Evolutionary conservation across 2,888 invertebrate species (phyloP).

Genomic region (Standfussiana lucernea): DNA sequence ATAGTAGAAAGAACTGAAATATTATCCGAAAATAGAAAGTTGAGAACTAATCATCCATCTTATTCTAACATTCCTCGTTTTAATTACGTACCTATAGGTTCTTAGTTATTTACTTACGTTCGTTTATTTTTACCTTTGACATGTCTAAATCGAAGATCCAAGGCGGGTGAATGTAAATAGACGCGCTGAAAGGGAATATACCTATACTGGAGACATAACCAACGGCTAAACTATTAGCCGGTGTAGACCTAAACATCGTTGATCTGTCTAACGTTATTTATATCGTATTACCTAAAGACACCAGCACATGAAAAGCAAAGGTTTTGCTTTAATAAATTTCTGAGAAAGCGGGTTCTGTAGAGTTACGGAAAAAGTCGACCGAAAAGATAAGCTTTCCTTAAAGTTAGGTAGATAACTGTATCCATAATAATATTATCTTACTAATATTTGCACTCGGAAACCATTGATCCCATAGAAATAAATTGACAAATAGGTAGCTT

Average conservation of each 20-base stretch:
- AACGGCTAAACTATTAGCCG: constrained; percentile 10
- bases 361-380: no score
- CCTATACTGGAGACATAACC: background rate
- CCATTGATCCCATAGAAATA: no score
- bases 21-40: background rate
- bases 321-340: background rate
- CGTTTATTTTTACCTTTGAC: background rate
- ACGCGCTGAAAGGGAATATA: background rate
- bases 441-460: background rate
- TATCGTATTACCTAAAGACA: constrained; percentile 30
- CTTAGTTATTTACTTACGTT: background rate
- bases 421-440: background rate
- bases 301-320: constrained; percentile 11
- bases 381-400: background rate
- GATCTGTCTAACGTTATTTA: constrained; percentile 43
- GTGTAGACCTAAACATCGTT: constrained; percentile 30
- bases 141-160: background rate
- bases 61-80: background rate
- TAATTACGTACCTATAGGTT: background rate
- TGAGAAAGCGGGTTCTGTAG: background rate
- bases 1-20: background rate
- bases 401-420: background rate
- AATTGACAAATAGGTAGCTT: background rate
- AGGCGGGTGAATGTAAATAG: background rate
- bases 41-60: background rate